Conservation (phyloP, 2,113 vertebrate genomes). For the Brachionichthys hirsutus region DNA sequence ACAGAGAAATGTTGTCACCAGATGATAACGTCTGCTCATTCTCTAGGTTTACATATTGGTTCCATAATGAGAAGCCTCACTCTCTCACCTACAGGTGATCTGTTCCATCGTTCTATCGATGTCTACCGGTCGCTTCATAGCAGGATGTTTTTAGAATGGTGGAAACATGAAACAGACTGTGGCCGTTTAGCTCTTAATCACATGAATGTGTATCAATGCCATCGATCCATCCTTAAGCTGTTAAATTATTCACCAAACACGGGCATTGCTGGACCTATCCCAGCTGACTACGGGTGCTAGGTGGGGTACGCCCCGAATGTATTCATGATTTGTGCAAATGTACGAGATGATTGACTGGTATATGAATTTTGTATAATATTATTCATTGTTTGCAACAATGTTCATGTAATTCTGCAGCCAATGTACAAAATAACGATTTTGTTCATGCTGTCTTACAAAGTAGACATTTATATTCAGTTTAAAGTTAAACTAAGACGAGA, state of each 20-base stretch:
- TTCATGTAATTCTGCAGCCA: conserved; percentile 10
- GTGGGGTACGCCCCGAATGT: too few species aligned
- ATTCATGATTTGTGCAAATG: conserved; percentile 30
- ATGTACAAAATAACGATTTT: background rate
- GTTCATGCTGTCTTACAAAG: background rate
- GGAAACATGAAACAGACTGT: conserved; percentile 45
- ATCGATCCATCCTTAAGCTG: too few species aligned
- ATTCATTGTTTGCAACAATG: background rate
- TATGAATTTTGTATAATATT: conserved; percentile 19
- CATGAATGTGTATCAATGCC: conserved; percentile 33
- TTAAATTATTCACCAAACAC: too few species aligned
- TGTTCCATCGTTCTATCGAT: conserved; percentile 35
- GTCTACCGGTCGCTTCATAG: conserved; percentile 40
- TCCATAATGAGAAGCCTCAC: conserved; percentile 23
- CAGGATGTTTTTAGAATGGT: conserved; percentile 41
- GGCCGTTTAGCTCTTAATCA: conserved; percentile 39
- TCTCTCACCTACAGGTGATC: conserved; percentile 56
- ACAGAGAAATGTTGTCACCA: conserved; percentile 20
- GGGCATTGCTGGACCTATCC: too few species aligned
- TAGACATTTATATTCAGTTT: background rate
- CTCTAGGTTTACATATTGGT: conserved; percentile 8
- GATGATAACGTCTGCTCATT: background rate
- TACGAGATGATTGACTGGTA: conserved; percentile 29
- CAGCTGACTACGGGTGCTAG: too few species aligned
- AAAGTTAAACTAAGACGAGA: background rate